phyloP scores from a whole-genome alignment of 2,797 vertebrate genomes.

The Rhinichthys osculus region DNA sequence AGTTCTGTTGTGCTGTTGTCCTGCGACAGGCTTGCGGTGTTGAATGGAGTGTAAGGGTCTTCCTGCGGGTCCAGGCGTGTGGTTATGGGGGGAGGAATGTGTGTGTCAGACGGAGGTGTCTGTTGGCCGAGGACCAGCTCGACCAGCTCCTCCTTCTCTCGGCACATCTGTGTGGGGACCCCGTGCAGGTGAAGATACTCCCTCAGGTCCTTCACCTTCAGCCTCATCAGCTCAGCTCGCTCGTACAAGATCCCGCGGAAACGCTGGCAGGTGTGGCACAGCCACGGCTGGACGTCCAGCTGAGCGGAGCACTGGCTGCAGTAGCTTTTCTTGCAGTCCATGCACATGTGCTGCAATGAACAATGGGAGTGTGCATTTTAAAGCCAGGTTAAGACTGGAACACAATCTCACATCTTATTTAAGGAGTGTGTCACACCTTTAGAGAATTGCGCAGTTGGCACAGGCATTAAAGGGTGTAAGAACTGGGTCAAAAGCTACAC shows the following conservation, averaged over 20 bases:
- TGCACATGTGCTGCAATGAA: constrained; percentile 75
- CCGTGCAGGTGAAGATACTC: constrained; percentile 92
- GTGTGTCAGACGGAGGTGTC: constrained; percentile 70
- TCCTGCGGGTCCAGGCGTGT: constrained; percentile 8
- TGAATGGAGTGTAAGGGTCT: not conserved
- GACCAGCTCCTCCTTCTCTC: constrained; percentile 96
- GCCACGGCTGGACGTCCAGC: constrained; percentile 70
- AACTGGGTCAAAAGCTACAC: not conserved
- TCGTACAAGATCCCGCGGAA: constrained; percentile 77
- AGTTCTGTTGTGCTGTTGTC: constrained; percentile 38
- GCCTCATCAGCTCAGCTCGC: constrained; percentile 81
- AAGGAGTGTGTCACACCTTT: not conserved
- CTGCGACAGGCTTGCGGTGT: not conserved
- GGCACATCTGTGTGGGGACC: constrained; percentile 89
- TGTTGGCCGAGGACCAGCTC: constrained; percentile 89
- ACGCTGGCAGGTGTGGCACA: constrained; percentile 81
- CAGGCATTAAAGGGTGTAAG: not conserved
- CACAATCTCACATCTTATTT: not conserved
- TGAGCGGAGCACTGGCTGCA: constrained; percentile 76
- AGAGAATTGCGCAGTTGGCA: not conserved
- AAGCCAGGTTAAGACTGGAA: not conserved
- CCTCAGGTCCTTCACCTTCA: constrained; percentile 91
- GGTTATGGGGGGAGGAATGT: constrained; percentile 56
- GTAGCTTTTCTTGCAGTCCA: constrained; percentile 80
- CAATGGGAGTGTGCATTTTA: not conserved